Conservation (phyloP, 2,888 invertebrate genomes). For the Neoitamus cyanurus region DNA sequence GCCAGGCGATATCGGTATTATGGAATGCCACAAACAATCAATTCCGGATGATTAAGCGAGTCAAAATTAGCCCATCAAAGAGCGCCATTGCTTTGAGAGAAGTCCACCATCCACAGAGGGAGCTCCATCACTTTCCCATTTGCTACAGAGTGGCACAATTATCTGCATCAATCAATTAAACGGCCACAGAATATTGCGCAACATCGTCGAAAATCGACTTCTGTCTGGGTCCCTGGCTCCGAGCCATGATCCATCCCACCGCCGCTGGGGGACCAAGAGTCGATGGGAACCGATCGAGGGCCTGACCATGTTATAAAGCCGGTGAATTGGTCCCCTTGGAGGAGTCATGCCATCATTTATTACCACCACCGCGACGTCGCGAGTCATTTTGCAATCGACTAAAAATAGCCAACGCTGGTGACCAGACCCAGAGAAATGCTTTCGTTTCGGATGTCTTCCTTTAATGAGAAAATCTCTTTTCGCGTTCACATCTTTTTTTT, state of each 20-base stretch:
- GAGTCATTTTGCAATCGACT: constrained; percentile 10
- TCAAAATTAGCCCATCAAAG: neutral
- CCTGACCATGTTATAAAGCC: neutral
- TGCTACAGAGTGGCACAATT: neutral
- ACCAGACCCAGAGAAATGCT: neutral
- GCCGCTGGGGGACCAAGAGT: neutral
- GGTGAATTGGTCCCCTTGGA: neutral
- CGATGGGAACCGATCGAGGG: neutral
- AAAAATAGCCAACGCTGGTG: neutral
- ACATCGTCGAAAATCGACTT: neutral
- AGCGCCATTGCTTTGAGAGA: neutral
- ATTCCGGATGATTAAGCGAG: neutral
- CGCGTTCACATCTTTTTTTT: neutral
- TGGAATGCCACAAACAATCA: neutral
- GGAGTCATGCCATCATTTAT: neutral
- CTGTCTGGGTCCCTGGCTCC: neutral
- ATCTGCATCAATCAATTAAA: constrained; percentile 27
- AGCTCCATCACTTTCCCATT: neutral
- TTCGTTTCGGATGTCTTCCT: constrained; percentile 6
- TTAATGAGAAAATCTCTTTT: neutral
- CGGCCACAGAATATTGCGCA: neutral
- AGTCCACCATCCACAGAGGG: neutral
- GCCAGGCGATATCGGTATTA: neutral
- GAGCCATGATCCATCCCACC: neutral
- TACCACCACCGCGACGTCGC: neutral